Base-by-base conservation (phyloP, 2,888 invertebrate species). In the Allophyes oxyacanthae region DNA sequence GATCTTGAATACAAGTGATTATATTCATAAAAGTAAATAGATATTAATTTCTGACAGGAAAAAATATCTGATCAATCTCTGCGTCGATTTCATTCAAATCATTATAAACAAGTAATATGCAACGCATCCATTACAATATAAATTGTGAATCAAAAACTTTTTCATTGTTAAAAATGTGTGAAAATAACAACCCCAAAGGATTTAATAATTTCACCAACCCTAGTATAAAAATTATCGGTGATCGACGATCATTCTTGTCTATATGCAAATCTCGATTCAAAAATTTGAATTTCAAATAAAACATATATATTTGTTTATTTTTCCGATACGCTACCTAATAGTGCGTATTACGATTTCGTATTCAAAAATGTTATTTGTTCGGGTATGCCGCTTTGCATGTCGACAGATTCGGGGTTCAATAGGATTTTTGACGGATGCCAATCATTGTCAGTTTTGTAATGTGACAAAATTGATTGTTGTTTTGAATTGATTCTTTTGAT, bases 221-320 rank as follows among this genome's bases (percentile, higher is more conserved):
- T 67, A 78, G 78, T 87, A 88, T 88, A 85, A 85, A 86, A 86
- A 89, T 87, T 70, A 86, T 82, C 75, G 63, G 64, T 89, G 89
- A 91, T 91, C 85, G 87, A 88, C 89, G 84, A 88, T 86, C 75
- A 81, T 64, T 75, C 86, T 89, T 88, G 88, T 93, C 87, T 92
- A 91, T 90, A 93, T 93, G 93, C 89, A 91, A 93, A 93, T 92
- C 64, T 57, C 52, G 71, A 81, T 85, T 83, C 79, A 77, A 76
- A 84, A 84, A 92, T 92, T 91, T 91, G 90, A 91, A 90, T 87
- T 90, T 87, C 88, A 92, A 92, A 92, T 91, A 80, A 78, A 80
- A 80, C 66, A 73, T 83, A 77, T 83, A 77, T 77, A 62, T 89
- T 89, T 91, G 88, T 85, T 86, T 86, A 86, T 89, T 89, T 91